phyloP scores from a whole-genome alignment of 2,113 vertebrate genomes.

The Cyprinodon tularosa region DNA sequence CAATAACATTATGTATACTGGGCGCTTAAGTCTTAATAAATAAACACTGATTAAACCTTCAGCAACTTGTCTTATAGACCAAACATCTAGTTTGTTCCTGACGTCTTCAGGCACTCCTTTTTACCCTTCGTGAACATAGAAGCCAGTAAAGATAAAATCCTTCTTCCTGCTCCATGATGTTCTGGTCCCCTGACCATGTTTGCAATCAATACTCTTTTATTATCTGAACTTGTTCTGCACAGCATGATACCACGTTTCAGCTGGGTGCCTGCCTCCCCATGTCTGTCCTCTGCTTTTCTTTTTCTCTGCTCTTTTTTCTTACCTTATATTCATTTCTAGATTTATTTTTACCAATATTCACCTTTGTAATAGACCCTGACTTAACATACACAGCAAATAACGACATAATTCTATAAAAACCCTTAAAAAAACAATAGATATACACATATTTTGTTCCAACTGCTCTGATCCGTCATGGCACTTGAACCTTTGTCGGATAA shows the following conservation, averaged over 20 bases:
- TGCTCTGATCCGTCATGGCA: background rate
- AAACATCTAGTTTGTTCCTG: slow-evolving; percentile 16
- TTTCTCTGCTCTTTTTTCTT: slow-evolving; percentile 13
- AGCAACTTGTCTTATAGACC: slow-evolving; percentile 28
- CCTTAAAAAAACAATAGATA: no score
- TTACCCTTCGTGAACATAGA: background rate
- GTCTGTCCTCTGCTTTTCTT: slow-evolving; percentile 13
- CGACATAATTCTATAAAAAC: no score
- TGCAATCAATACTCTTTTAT: slow-evolving; percentile 72
- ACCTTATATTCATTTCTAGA: background rate
- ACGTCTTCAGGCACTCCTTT: slow-evolving; percentile 34
- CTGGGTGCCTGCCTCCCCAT: slow-evolving; percentile 25
- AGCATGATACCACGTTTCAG: slow-evolving; percentile 61
- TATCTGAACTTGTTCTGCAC: slow-evolving; percentile 62
- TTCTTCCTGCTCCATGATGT: slow-evolving; percentile 15
- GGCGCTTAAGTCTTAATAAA: slow-evolving; percentile 28
- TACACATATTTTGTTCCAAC: background rate
- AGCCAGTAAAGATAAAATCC: slow-evolving; percentile 5
- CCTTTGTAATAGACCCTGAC: background rate
- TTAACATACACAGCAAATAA: background rate
- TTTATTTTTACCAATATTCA: background rate
- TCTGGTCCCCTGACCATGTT: slow-evolving; percentile 53
- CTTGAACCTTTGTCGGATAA: background rate
- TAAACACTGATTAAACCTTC: slow-evolving; percentile 26
- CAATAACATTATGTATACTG: slow-evolving; percentile 15